These are phyloP conservation scores for Falco biarmicus DNA, from an alignment of 2,797 vertebrate genomes.

Conservation along the genomic window DNA sequence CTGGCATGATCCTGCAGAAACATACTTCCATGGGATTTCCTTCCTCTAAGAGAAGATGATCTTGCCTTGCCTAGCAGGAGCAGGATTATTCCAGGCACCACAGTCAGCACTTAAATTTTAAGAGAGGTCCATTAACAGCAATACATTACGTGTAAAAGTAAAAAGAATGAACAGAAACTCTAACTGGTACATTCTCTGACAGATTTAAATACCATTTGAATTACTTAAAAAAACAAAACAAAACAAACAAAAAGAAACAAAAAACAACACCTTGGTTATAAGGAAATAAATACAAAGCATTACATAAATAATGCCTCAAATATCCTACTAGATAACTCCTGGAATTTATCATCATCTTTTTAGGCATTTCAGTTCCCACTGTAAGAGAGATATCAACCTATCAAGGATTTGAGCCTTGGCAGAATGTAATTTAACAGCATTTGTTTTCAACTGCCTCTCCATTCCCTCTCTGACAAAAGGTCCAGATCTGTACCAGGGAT, in stretches of 20 bases:
- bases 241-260: neutral
- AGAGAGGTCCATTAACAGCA: neutral
- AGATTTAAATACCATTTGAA: neutral
- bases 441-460: slow-evolving; percentile 4
- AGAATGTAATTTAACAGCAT: neutral
- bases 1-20: neutral
- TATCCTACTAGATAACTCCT: neutral
- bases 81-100: neutral
- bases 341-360: neutral
- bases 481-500: neutral
- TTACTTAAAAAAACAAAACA: neutral
- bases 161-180: neutral
- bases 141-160: neutral
- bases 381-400: neutral
- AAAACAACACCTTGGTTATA: neutral
- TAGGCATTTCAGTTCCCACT: neutral
- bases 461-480: neutral
- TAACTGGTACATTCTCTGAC: neutral
- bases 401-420: neutral
- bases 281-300: neutral
- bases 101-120: neutral
- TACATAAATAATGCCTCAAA: neutral
- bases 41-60: neutral
- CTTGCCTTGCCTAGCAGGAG: neutral
- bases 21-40: neutral